Base-by-base conservation (phyloP, 1,140 invertebrate genomes). In the Polyergus mexicanus region DNA sequence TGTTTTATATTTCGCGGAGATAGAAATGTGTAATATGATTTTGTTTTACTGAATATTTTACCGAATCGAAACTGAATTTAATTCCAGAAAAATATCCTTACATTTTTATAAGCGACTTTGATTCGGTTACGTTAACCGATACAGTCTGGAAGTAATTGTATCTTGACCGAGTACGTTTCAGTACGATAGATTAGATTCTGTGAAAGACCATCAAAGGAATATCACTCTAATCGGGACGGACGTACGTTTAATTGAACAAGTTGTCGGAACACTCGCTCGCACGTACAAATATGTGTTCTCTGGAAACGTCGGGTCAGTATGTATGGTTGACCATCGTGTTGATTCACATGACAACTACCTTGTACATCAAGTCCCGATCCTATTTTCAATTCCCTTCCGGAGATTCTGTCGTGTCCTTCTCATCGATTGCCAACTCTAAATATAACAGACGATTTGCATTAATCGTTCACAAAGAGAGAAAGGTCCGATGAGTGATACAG, bases 221-320 rank as follows among this genome's bases (percentile, higher is more conserved):
- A 68, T 89, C 35, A 62, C 47, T 6, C 62, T 89, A 89, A 87
- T 89, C 65, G 62, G 63, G 80, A 89, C 65, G 76, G 77, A 51
- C 32, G 28, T 28, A 56, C 62, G 58, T 90, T 89, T 89, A 90
- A 89, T 90, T 87, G 60, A 77, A 84, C 81, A 90, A 85, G 85
- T 90, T 90, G 35, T 56, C 66, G 62, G 74, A 77, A 25, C 25
- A 77, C 65, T 89, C 74, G 56, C 51, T 51, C 11, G 25, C 54
- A 62, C 68, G 38, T 78, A 89, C 77, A 62, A 78, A 90, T 86
- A 87, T 74, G 41, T 90, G 87, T 89, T 69, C 85, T 72, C 85
- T 72, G 54, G 77, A 72, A 54, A 87, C 35, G 51, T 6, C 44
- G 19, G 60, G 54, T 87, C 81, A 77, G 77, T 88, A 66, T 84